Conservation (phyloP, 2,888 invertebrate species). For the Pristionchus fissidentatus region DNA sequence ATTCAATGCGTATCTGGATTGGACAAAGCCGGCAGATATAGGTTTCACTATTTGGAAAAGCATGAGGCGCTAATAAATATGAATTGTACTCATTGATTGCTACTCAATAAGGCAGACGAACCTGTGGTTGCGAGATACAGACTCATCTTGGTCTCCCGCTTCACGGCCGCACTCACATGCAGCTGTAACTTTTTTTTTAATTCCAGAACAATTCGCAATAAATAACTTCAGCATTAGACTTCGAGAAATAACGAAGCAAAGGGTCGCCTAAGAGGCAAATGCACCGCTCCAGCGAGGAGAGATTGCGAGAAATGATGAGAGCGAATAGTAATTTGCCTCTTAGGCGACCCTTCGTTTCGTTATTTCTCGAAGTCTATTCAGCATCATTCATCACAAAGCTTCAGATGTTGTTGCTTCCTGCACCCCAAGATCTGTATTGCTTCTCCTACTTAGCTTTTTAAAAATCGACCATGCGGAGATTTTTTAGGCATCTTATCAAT, state of each 20-base stretch:
- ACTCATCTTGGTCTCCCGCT: slow-evolving; percentile 5
- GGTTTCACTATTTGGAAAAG: too few relatives aligned
- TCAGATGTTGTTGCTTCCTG: too few relatives aligned
- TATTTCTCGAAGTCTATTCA: too few relatives aligned
- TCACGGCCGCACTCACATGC: slow-evolving; percentile 6
- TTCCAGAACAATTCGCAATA: background rate
- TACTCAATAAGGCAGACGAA: background rate
- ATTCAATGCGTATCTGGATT: too few relatives aligned
- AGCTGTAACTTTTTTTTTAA: background rate
- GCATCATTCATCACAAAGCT: too few relatives aligned
- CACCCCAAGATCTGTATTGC: too few relatives aligned
- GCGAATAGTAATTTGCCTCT: background rate
- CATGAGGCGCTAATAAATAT: too few relatives aligned
- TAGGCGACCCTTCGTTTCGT: too few relatives aligned
- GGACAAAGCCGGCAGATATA: too few relatives aligned
- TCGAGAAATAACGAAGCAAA: background rate
- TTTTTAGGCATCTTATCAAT: background rate
- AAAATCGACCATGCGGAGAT: too few relatives aligned
- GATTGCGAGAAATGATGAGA: background rate
- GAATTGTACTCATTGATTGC: too few relatives aligned
- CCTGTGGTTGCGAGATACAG: slow-evolving; percentile 18
- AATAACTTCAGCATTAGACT: background rate
- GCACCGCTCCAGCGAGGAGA: background rate
- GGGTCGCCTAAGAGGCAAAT: background rate
- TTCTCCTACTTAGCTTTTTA: too few relatives aligned